These are phyloP conservation scores for Cavia aperea DNA, from an alignment of 2,113 vertebrate genomes.

Conservation along the genomic window DNA sequence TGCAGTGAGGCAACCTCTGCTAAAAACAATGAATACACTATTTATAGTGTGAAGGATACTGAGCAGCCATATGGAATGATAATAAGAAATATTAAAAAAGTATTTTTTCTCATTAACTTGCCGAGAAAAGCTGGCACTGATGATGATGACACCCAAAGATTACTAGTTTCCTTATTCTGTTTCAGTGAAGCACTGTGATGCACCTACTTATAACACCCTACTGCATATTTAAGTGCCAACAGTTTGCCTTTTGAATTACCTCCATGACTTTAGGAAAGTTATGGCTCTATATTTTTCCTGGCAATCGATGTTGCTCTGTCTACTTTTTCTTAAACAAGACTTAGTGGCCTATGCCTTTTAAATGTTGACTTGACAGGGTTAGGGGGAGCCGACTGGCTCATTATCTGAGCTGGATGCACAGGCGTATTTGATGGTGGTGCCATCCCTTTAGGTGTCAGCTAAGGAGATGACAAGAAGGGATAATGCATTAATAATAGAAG, in stretches of 20 bases:
- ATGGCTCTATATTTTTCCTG: not conserved
- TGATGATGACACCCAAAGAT: not conserved
- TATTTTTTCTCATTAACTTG: not conserved
- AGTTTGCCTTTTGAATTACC: not conserved
- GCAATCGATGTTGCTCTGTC: not conserved
- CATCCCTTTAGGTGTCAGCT: not conserved
- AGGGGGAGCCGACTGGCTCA: not conserved
- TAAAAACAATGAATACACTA: not conserved
- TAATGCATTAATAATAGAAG: constrained; percentile 21
- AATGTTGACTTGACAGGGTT: not conserved
- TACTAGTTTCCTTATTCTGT: not conserved
- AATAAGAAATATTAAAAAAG: not conserved
- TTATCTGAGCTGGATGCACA: constrained; percentile 5
- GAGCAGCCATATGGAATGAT: not conserved
- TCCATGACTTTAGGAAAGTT: not conserved
- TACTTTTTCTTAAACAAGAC: not conserved
- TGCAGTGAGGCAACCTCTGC: not conserved
- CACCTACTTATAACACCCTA: fast-evolving
- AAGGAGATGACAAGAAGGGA: not conserved
- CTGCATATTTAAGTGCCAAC: not conserved
- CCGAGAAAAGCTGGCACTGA: not conserved
- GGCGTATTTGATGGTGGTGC: not conserved
- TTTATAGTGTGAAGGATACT: not conserved
- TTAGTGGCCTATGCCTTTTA: not conserved
- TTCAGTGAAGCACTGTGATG: not conserved